Conservation (phyloP, 2,888 invertebrate genomes). For the Lissonota sp. region DNA sequence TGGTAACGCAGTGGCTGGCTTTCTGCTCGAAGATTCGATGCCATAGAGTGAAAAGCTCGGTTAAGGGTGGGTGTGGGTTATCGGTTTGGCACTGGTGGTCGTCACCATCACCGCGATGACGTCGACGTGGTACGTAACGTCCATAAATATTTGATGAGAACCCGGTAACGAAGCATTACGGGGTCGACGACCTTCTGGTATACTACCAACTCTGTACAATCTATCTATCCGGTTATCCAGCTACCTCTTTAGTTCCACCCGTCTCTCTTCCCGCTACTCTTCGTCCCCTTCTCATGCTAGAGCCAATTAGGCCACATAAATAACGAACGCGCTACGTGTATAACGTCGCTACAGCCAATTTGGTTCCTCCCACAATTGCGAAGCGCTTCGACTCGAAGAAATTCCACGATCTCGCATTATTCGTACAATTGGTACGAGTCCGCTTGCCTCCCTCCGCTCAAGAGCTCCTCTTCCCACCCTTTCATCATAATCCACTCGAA, state of each 20-base stretch:
- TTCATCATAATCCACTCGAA: neutral
- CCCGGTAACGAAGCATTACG: conserved; percentile 69
- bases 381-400: conserved; percentile 27
- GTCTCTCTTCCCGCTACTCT: conserved; percentile 31
- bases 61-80: conserved; percentile 34
- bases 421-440: no score
- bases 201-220: conserved; percentile 6
- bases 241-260: neutral
- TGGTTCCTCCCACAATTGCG: conserved; percentile 30
- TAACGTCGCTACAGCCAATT: conserved; percentile 20
- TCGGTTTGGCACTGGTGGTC: conserved; percentile 14
- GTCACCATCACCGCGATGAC: conserved; percentile 55
- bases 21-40: conserved; percentile 43
- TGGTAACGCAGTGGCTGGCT: conserved; percentile 17
- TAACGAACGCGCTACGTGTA: conserved; percentile 59
- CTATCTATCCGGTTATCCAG: conserved; percentile 27
- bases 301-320: conserved; percentile 74
- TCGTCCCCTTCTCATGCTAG: conserved; percentile 53
- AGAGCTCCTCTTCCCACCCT: neutral
- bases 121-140: conserved; percentile 59
- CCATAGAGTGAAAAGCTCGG: conserved; percentile 10
- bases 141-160: conserved; percentile 76
- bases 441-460: no score
- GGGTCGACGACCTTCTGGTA: conserved; percentile 57
- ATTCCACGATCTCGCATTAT: no score